Percentiles rank a stretch among this genome's conserved stretches.
Evolutionary conservation across 1,140 invertebrate genomes (phyloP).

Genomic region (Neodiprion fabricii): DNA sequence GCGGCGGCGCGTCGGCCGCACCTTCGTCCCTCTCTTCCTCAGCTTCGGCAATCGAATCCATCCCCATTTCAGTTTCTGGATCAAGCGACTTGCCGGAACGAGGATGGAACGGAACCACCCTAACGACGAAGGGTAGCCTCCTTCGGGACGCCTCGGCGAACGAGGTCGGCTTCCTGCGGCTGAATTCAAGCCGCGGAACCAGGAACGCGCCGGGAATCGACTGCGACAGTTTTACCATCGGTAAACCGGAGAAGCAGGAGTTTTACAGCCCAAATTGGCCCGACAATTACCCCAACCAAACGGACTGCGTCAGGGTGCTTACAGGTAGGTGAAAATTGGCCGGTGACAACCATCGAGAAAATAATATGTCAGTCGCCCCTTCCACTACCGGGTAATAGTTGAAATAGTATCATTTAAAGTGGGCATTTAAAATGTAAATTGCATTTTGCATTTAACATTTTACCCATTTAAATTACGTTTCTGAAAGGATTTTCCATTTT

Average conservation of each 20-base stretch:
- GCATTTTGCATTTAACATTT: neutral
- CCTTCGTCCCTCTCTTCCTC: conserved; percentile 8
- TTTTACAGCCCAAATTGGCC: conserved; percentile 81
- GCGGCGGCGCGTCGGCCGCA: neutral
- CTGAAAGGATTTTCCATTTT: conserved; percentile 25
- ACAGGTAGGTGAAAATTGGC: conserved; percentile 66
- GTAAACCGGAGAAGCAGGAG: conserved; percentile 65
- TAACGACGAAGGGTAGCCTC: neutral
- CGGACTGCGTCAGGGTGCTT: conserved; percentile 73
- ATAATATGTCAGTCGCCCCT: conserved; percentile 24
- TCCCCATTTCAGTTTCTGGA: neutral
- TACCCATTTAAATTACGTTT: conserved; percentile 20
- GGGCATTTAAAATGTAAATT: neutral
- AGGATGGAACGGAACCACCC: conserved; percentile 18
- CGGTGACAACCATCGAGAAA: neutral
- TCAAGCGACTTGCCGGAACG: conserved; percentile 11
- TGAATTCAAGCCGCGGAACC: conserved; percentile 34
- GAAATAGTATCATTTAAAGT: neutral
- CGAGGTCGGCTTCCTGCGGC: conserved; percentile 34
- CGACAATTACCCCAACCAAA: conserved; percentile 72
- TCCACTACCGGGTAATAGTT: neutral
- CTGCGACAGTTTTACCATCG: conserved; percentile 66
- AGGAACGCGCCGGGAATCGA: conserved; percentile 42
- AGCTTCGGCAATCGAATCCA: conserved; percentile 15
- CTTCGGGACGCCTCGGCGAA: neutral